Percentiles rank a stretch among this genome's conserved stretches.
Conservation (phyloP, 1,140 invertebrate genomes). For the Tetranychus urticae region DNA sequence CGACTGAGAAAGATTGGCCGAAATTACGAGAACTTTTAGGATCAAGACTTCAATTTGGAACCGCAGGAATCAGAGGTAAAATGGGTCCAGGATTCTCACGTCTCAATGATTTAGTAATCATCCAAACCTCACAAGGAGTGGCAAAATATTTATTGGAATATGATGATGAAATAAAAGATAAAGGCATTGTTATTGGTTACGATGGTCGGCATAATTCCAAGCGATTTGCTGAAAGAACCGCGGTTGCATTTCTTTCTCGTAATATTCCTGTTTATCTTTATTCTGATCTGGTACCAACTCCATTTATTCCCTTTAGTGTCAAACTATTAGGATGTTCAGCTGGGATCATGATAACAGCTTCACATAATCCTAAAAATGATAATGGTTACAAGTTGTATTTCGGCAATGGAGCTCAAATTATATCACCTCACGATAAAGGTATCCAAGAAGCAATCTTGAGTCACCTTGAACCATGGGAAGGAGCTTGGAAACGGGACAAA, state of each 20-base stretch:
- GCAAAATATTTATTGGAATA: slow-evolving; percentile 42
- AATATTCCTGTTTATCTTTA: slow-evolving; percentile 63
- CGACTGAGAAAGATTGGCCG: not conserved
- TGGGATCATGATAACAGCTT: slow-evolving; percentile 91
- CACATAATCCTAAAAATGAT: slow-evolving; percentile 95
- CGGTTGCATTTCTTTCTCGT: slow-evolving; percentile 49
- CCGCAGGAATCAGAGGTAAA: slow-evolving; percentile 32
- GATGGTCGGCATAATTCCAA: slow-evolving; percentile 84
- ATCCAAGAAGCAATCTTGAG: slow-evolving; percentile 55
- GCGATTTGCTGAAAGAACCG: slow-evolving; percentile 72
- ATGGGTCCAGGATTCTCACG: slow-evolving; percentile 78
- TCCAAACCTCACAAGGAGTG: slow-evolving; percentile 86
- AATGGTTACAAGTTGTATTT: slow-evolving; percentile 99
- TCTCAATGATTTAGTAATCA: slow-evolving; percentile 92
- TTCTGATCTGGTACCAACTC: slow-evolving; percentile 59
- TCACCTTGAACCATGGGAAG: slow-evolving; percentile 41
- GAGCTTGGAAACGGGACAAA: slow-evolving; percentile 35
- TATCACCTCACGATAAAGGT: slow-evolving; percentile 63
- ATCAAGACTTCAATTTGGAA: slow-evolving; percentile 7
- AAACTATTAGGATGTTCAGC: slow-evolving; percentile 38
- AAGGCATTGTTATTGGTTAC: slow-evolving; percentile 70
- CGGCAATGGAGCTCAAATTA: slow-evolving; percentile 81
- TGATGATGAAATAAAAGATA: slow-evolving; percentile 22
- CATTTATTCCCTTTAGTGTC: slow-evolving; percentile 68
- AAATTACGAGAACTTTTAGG: not conserved